Percentiles rank a stretch among this genome's conserved stretches.
phyloP scores from a whole-genome alignment of 37 sponge, comb jelly and placozoan genomes.

The Diacarnus erythraeanus region DNA sequence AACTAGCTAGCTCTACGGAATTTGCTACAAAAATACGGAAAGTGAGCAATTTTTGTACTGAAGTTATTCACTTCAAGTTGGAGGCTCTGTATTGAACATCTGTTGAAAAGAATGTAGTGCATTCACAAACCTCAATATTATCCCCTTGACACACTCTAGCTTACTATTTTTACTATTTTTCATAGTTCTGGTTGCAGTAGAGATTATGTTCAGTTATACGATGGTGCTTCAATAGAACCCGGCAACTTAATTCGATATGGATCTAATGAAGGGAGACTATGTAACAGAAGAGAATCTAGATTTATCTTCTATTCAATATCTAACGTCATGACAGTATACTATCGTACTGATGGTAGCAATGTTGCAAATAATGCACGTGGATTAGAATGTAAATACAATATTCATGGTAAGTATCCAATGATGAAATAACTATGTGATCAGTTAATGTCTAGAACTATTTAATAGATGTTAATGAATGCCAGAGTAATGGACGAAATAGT shows the following conservation, averaged over 20 bases:
- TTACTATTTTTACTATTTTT: neutral
- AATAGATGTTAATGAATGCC: neutral
- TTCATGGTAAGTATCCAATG: neutral
- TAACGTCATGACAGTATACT: slow-evolving; percentile 1
- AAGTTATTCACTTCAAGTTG: no score
- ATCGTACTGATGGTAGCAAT: slow-evolving; percentile 3
- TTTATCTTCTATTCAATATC: neutral
- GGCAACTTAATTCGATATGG: neutral
- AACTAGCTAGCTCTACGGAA: no score
- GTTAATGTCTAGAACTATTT: no score
- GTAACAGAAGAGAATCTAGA: neutral
- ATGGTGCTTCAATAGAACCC: neutral
- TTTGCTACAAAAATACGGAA: no score
- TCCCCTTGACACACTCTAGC: no score
- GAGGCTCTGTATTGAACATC: no score
- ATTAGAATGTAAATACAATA: neutral
- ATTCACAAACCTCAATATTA: no score
- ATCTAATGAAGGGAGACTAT: neutral
- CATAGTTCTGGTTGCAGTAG: slow-evolving; percentile 8
- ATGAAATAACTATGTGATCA: no score
- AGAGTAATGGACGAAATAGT: neutral
- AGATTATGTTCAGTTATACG: slow-evolving; percentile 2
- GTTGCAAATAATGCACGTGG: neutral
- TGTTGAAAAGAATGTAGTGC: no score
- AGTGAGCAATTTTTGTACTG: no score